phyloP scores from a whole-genome alignment of 2,113 vertebrate genomes.

The Coryphaenoides rupestris region DNA sequence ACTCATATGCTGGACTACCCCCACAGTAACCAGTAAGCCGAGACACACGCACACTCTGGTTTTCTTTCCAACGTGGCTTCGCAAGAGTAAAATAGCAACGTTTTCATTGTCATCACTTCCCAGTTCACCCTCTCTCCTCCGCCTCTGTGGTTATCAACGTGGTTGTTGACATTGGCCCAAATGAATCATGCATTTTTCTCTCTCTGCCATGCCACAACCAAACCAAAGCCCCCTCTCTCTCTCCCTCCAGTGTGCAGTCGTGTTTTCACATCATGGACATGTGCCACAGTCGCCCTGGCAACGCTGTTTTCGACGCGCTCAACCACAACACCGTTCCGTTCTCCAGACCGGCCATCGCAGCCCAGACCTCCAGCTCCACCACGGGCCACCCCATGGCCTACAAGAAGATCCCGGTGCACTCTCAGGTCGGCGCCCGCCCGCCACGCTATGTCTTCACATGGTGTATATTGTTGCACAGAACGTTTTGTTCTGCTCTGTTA shows the following conservation, averaged over 20 bases:
- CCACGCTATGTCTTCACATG: not conserved
- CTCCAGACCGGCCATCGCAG: constrained; percentile 80
- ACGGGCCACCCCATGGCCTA: constrained; percentile 82
- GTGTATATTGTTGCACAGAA: not conserved
- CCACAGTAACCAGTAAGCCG: constrained; percentile 91
- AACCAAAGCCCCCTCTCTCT: no score
- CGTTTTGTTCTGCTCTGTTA: no score
- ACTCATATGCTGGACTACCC: constrained; percentile 95
- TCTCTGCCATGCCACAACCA: not conserved
- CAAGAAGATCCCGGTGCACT: constrained; percentile 86
- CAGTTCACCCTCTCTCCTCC: no score
- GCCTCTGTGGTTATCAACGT: no score
- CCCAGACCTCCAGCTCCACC: constrained; percentile 72
- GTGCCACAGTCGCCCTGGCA: constrained; percentile 82
- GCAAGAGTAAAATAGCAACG: no score
- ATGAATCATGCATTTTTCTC: not conserved
- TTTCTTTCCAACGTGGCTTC: not conserved
- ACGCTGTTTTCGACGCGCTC: constrained; percentile 73
- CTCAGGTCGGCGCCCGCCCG: constrained; percentile 76
- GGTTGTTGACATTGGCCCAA: no score
- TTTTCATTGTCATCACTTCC: not conserved
- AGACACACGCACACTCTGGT: not conserved
- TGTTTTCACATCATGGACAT: constrained; percentile 97
- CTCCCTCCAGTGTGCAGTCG: constrained; percentile 83
- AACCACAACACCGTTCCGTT: constrained; percentile 89